Evolutionary conservation across 2,113 vertebrate genomes (phyloP).

Genomic region (Lates calcarifer): DNA sequence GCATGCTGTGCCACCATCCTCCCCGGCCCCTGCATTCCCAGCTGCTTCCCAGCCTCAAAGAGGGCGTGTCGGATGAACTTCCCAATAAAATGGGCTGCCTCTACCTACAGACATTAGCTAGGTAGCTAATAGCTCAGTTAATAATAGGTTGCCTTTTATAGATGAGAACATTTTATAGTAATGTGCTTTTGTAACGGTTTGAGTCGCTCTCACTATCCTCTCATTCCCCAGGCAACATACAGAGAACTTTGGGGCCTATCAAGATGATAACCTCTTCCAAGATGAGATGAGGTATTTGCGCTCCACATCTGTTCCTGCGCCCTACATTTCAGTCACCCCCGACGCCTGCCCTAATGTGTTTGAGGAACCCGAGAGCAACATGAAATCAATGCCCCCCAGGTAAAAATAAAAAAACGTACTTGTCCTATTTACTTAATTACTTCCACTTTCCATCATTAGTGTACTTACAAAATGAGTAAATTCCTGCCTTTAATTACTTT

Average conservation of each 20-base stretch:
- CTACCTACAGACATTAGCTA: slow-evolving; percentile 96
- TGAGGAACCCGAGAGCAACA: slow-evolving; percentile 98
- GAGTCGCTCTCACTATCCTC: not conserved
- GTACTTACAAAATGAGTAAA: not conserved
- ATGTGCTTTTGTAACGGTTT: not conserved
- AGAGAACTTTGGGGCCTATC: slow-evolving; percentile 95
- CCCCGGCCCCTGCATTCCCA: slow-evolving; percentile 93
- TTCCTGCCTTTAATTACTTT: not conserved
- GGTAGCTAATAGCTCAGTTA: slow-evolving; percentile 70
- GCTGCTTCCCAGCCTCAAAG: slow-evolving; percentile 95
- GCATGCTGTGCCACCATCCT: slow-evolving; percentile 94
- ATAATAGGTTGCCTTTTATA: not conserved
- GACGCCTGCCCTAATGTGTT: slow-evolving; percentile 98
- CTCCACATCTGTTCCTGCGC: slow-evolving; percentile 97
- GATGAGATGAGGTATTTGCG: slow-evolving; percentile 98
- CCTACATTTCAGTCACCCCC: slow-evolving; percentile 98
- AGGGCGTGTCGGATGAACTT: slow-evolving; percentile 95
- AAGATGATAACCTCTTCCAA: slow-evolving; percentile 98
- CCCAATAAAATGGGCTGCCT: slow-evolving; percentile 98
- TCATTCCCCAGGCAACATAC: slow-evolving; percentile 92
- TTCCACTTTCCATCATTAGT: not conserved
- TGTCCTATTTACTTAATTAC: not conserved
- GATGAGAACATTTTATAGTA: not conserved
- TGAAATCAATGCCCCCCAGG: slow-evolving; percentile 99
- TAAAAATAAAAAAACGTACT: slow-evolving; percentile 77